Evolutionary conservation across 1,140 invertebrate genomes (phyloP).

Genomic region (Drosophila ogumai): DNA sequence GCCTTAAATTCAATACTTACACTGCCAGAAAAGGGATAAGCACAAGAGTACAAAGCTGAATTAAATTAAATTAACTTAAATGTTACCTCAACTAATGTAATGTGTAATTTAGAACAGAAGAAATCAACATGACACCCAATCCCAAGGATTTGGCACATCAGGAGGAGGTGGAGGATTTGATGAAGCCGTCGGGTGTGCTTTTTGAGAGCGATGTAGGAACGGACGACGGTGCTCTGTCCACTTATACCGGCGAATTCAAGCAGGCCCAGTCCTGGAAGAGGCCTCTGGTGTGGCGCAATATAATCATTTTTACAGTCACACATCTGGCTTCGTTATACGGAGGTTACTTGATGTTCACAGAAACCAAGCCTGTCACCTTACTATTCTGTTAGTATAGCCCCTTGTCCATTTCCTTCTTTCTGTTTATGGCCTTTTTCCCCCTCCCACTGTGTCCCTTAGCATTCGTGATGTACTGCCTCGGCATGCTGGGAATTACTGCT

Average conservation of each 20-base stretch:
- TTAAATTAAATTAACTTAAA: too few relatives aligned
- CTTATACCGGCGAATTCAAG: conserved; percentile 58
- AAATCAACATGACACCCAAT: conserved; percentile 4
- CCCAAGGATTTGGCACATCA: background rate
- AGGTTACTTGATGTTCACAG: background rate
- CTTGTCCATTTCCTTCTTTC: conserved; percentile 69
- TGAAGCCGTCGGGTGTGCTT: conserved; percentile 86
- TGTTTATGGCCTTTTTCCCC: background rate
- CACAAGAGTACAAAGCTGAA: too few relatives aligned
- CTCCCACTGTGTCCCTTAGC: conserved; percentile 86
- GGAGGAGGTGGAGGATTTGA: background rate
- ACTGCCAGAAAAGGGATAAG: background rate
- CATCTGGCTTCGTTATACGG: conserved; percentile 4
- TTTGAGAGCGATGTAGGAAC: conserved; percentile 88
- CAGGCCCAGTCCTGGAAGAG: conserved; percentile 69
- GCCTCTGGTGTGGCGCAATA: conserved; percentile 95
- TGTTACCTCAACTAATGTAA: too few relatives aligned
- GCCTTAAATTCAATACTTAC: background rate
- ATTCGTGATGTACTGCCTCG: conserved; percentile 87
- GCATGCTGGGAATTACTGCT: conserved; percentile 94
- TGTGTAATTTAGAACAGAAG: background rate
- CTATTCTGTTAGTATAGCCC: background rate
- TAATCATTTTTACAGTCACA: conserved; percentile 85
- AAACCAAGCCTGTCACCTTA: background rate
- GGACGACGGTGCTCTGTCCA: conserved; percentile 86